Percentiles rank a stretch among this genome's conserved stretches.
phyloP scores from a whole-genome alignment of 2,797 vertebrate genomes.

The Platalea minor region DNA sequence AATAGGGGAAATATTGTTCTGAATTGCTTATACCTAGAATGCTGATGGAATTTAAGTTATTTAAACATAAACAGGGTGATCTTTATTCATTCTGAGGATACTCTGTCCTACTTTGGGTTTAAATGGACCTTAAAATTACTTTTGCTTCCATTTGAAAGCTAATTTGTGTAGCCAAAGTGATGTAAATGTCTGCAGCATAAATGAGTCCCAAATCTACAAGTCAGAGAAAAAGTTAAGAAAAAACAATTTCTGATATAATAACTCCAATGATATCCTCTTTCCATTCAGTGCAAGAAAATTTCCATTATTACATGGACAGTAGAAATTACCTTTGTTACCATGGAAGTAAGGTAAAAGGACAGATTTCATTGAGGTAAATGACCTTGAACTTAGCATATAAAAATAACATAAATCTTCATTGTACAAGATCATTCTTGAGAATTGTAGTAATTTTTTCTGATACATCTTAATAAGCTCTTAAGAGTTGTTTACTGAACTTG shows the following conservation, averaged over 20 bases:
- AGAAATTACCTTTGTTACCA: not conserved
- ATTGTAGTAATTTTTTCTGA: not conserved
- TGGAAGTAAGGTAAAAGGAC: not conserved
- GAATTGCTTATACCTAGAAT: not conserved
- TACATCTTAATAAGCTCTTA: not conserved
- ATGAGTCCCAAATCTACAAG: not conserved
- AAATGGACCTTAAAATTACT: constrained; percentile 50
- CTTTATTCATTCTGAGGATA: not conserved
- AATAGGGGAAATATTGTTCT: not conserved
- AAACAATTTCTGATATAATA: not conserved
- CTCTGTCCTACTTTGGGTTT: constrained; percentile 9
- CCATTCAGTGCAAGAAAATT: not conserved
- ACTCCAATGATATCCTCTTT: not conserved
- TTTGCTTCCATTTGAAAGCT: not conserved
- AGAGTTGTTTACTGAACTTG: not conserved
- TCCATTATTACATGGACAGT: not conserved
- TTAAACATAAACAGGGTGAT: not conserved
- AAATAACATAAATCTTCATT: constrained; percentile 14
- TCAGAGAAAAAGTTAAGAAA: not conserved
- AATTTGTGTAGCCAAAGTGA: not conserved
- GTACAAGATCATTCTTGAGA: not conserved
- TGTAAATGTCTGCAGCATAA: not conserved
- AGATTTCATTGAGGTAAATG: not conserved
- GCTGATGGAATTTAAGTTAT: not conserved
- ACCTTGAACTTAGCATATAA: constrained; percentile 13